These are phyloP conservation scores for Bombus turneri DNA, from an alignment of 1,140 invertebrate genomes.

Conservation along the genomic window DNA sequence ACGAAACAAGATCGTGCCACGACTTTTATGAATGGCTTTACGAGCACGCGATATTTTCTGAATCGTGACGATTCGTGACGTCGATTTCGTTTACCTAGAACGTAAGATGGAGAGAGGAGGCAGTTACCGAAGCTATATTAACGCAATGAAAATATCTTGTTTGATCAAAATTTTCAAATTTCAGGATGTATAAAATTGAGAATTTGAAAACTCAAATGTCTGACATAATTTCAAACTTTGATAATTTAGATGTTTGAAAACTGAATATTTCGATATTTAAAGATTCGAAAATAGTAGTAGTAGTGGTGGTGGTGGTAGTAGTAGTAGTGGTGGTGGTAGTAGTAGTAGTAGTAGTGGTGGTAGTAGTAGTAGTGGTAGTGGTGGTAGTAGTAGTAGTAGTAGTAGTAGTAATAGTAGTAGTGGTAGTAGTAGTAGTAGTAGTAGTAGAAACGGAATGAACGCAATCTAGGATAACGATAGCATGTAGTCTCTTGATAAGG, in stretches of 20 bases:
- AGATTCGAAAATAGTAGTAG: not conserved
- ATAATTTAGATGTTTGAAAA: not conserved
- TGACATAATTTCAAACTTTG: not conserved
- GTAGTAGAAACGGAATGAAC: not conserved
- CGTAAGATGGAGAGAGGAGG: not conserved
- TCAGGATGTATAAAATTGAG: not conserved
- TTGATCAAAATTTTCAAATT: no score
- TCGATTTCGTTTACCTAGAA: not conserved
- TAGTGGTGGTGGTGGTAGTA: no score
- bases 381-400: no score
- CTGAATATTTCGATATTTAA: not conserved
- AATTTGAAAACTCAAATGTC: not conserved
- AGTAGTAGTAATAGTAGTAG: no score
- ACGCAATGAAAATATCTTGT: no score
- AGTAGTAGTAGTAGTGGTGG: no score
- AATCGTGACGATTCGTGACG: not conserved
- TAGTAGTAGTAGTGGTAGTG: no score
- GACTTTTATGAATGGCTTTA: not conserved
- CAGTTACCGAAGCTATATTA: no score
- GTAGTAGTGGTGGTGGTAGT: no score
- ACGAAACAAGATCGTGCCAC: not conserved
- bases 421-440: no score
- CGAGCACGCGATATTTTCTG: not conserved
- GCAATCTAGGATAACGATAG: conserved; percentile 37
- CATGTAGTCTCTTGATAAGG: not conserved